Evolutionary conservation across 2,888 invertebrate species (phyloP), one percentile per base, ranked within the genome.

Genomic region (Silvanus unidentatus): DNA sequence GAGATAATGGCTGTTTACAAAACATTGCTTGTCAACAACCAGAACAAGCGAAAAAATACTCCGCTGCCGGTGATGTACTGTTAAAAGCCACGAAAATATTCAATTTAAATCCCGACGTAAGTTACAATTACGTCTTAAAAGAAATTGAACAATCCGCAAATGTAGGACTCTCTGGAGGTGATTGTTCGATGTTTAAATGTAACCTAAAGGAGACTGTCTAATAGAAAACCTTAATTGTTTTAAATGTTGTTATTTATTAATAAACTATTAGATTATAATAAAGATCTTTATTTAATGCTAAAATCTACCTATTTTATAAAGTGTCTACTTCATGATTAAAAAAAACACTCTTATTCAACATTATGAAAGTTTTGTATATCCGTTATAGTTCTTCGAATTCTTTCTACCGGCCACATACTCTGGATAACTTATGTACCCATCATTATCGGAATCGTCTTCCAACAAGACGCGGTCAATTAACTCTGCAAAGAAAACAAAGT

Each of bases 371-470:
- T 22, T 22, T 8, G 22, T 22, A 8, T 22, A 22, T 22, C 22
- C 22, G 8, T 22, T 22, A 22, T 22, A 22, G 8, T 22, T 22
- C 8, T 22, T 22, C 8, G 22, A 22, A 22, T 22, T 22, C 22
- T 32, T 32, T 42, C 69, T 58, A 9, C 69, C 68, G 3, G 67
- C 63, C 8, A 65, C 78, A 63, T 85, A 89, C 67, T 96, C 95
- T 0, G 85, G 76, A 66, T 94, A 95, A 47, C 86, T 90, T 28
- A 95, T 73, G 64, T 79, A 89, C 0, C 95, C 95, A 63, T 95
- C 93, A 30, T 83, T 80, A 66, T 95, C 84, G 1, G 79, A 73
- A 68, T 96, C 95, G 59, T 94, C 93, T 49, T 86, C 83, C 44
- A 77, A 75, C 29, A 95, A 71, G 8, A 94, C 90, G 55, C 82